phyloP scores from a whole-genome alignment of 1,140 invertebrate species.

The Trichomalopsis sarcophagae region DNA sequence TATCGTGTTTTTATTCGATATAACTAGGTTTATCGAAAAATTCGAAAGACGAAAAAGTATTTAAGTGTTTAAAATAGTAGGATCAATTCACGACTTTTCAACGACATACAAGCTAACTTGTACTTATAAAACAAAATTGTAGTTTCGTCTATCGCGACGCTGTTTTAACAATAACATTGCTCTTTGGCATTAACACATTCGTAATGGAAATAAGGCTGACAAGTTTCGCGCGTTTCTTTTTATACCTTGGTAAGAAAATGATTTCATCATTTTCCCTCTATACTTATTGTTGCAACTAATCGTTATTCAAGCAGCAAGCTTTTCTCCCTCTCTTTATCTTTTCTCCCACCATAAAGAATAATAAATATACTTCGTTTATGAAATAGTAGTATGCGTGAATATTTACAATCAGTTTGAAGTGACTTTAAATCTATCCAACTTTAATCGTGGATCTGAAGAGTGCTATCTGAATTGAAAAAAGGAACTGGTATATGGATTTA shows the following conservation, averaged over 20 bases:
- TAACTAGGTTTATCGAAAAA: slow-evolving; percentile 26
- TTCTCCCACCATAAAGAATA: background rate
- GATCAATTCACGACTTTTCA: slow-evolving; percentile 28
- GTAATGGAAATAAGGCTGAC: slow-evolving; percentile 34
- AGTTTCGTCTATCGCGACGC: slow-evolving; percentile 8
- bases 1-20: slow-evolving; percentile 28
- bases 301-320: slow-evolving; percentile 12
- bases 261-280: slow-evolving; percentile 37
- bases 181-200: slow-evolving; percentile 42
- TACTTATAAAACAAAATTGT: slow-evolving; percentile 37
- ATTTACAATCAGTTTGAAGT: slow-evolving; percentile 56
- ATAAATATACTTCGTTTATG: slow-evolving; percentile 32
- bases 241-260: slow-evolving; percentile 37
- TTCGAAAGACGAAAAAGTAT: slow-evolving; percentile 33
- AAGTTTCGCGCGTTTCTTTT: slow-evolving; percentile 33
- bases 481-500: slow-evolving; percentile 62
- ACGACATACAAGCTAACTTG: slow-evolving; percentile 18
- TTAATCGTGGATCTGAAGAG: slow-evolving; percentile 23
- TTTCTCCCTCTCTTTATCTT: slow-evolving; percentile 3
- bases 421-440: slow-evolving; percentile 32
- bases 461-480: slow-evolving; percentile 51
- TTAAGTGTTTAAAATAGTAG: slow-evolving; percentile 23
- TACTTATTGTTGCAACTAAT: slow-evolving; percentile 37
- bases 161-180: slow-evolving; percentile 44
- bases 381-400: slow-evolving; percentile 29